Base-by-base conservation (phyloP, 2,888 invertebrate species). In the Oscheius sp. region DNA sequence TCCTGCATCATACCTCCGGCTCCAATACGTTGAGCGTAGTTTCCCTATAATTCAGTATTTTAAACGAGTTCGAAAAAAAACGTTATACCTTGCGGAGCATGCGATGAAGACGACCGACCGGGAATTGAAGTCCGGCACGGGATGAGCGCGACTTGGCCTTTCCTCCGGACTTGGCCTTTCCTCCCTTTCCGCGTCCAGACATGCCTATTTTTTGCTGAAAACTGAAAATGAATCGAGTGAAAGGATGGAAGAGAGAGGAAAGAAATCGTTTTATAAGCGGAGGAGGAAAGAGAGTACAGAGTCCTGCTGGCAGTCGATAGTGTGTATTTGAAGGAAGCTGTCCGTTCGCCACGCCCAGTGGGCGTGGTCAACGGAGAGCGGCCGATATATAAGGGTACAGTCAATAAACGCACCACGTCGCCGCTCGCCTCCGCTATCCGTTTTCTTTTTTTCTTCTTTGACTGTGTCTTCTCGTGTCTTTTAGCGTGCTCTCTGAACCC, bases 131-230 rank as follows among this genome's bases (percentile, higher is more conserved):
- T 70, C 87, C 87, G 71, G 87, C 87, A 57, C 87, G 84, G n/a
- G 86, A 85, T 32, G 87, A 87, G 57, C 87, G 86, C 9, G 86
- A 82, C 76, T 84, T 84, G 72, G 81, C 84, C 76, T 82, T 82
- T 76, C 84, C 84, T 60, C 81, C 82, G 51, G 81, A 78, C 81
- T 84, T 84, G 51, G 81, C 79, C 72, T 82, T 80, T 76, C 82
- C 82, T 75, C 82, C 82, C 92, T 94, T 93, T 77, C 94, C 94
- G 76, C 94, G 93, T 78, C 94, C 94, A 89, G 94, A 93, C 94
- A 94, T 21, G 21, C 0, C 21, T 21, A 21, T 94, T 13, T 68
- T 55, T 50, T 37, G 9, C 21, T 65, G 29, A 55, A 55, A 32
- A 55, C 48, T 29, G 32, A 21, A 2, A 50, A 29, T 32, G 33